Evolutionary conservation across 2,113 vertebrate species (phyloP).

Genomic region (Sebastes fasciatus): DNA sequence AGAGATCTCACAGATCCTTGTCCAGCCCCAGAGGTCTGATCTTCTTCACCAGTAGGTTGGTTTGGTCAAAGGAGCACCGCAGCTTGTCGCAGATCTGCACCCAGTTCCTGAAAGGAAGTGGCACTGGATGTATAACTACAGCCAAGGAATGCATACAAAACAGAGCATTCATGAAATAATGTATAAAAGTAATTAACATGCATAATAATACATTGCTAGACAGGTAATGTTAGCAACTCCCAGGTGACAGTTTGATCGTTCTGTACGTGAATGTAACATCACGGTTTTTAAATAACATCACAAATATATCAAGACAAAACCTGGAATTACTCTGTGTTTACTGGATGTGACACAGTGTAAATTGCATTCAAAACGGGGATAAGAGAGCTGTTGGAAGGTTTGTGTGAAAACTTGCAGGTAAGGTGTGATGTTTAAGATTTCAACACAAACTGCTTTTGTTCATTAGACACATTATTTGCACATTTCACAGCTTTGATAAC

Average conservation of each 20-base stretch:
- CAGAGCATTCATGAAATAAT: not conserved
- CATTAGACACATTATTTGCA: slow-evolving; percentile 22
- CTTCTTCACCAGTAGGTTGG: slow-evolving; percentile 79
- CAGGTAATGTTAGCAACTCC: not conserved
- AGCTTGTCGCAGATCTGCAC: slow-evolving; percentile 82
- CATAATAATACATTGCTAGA: no score
- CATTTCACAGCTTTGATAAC: slow-evolving; percentile 13
- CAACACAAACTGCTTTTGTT: slow-evolving; percentile 5
- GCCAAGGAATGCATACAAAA: not conserved
- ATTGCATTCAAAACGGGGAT: not conserved
- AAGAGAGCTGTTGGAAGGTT: not conserved
- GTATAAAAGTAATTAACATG: not conserved
- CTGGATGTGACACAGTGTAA: not conserved
- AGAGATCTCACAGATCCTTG: slow-evolving; percentile 82
- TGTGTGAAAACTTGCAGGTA: slow-evolving; percentile 20
- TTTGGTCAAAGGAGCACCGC: slow-evolving; percentile 80
- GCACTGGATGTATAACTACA: not conserved
- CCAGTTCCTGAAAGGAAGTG: slow-evolving; percentile 79
- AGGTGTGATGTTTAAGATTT: slow-evolving; percentile 19
- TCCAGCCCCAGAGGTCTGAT: slow-evolving; percentile 83
- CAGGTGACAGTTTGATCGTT: not conserved
- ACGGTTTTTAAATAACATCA: not conserved
- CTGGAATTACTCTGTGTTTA: not conserved
- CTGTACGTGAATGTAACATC: not conserved
- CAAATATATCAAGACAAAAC: not conserved